phyloP scores from a whole-genome alignment of 2,113 vertebrate genomes.

The Gobiocypris rarus region DNA sequence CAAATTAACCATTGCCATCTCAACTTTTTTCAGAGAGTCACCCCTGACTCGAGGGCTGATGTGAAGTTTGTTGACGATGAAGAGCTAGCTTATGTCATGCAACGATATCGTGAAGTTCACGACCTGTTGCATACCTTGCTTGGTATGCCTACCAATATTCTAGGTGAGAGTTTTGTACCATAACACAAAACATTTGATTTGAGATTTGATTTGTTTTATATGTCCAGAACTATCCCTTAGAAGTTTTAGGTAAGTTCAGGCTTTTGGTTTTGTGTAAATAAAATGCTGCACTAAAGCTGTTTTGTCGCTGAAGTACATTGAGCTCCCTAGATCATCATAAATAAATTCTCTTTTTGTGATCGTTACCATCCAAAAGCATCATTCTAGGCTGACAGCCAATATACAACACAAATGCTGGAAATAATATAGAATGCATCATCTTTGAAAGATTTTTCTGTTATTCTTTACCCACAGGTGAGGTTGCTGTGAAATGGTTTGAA shows the following conservation, averaged over 20 bases:
- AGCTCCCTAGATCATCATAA: background rate
- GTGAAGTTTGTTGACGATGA: constrained; percentile 92
- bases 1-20: background rate
- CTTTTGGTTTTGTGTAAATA: background rate
- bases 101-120: constrained; percentile 92
- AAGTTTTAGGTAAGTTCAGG: background rate
- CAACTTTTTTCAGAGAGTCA: constrained; percentile 78
- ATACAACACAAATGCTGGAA: too few relatives aligned
- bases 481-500: constrained; percentile 96
- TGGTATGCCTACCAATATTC: constrained; percentile 95
- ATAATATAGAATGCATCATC: background rate
- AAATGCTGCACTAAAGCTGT: background rate
- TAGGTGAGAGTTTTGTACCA: constrained; percentile 78
- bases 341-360: background rate
- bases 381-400: too few relatives aligned
- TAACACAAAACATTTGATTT: background rate
- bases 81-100: constrained; percentile 92
- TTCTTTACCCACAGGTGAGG: constrained; percentile 80
- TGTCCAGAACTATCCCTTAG: background rate
- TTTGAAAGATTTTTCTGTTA: background rate
- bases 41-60: constrained; percentile 88
- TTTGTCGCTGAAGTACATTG: background rate
- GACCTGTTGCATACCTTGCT: constrained; percentile 93
- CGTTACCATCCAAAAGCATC: too few relatives aligned
- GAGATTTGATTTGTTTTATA: background rate